A percentile compares a stretch with the other conserved stretches of the same genome.
These are phyloP conservation scores for Taenioides sp. DNA, from an alignment of 2,797 vertebrate genomes.

Conservation along the genomic window DNA sequence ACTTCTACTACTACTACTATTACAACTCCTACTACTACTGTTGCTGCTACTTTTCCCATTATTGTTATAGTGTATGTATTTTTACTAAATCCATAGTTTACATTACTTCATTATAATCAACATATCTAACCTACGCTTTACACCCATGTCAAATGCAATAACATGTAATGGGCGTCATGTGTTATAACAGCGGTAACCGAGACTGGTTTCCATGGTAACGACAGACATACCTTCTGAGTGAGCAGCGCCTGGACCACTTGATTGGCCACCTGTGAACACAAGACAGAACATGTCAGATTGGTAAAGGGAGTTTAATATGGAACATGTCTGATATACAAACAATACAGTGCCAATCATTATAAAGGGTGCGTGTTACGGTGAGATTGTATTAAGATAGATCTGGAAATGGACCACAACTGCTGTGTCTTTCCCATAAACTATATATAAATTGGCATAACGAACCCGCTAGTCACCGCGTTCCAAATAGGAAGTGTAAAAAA, in stretches of 20 bases:
- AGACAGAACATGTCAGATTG: constrained; percentile 10
- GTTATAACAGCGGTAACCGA: not conserved
- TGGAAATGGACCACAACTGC: not conserved
- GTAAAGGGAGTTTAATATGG: not conserved
- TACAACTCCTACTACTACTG: too few species aligned
- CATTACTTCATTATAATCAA: not conserved
- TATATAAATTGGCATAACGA: too few species aligned
- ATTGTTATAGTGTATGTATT: not conserved
- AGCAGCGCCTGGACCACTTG: constrained; percentile 93
- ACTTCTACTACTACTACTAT: too few species aligned
- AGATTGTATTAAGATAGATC: not conserved
- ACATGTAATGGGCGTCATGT: not conserved
- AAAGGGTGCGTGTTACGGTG: too few species aligned
- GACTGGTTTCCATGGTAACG: constrained; percentile 25
- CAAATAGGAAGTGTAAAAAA: too few species aligned
- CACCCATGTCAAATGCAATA: not conserved
- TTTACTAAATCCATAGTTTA: not conserved
- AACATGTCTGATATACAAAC: not conserved
- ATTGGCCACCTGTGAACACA: constrained; percentile 85
- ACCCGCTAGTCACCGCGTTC: too few species aligned
- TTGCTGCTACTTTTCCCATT: too few species aligned
- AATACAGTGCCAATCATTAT: not conserved
- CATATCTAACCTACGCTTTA: not conserved
- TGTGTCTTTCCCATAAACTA: too few species aligned
- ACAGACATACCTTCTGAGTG: constrained; percentile 88